Evolutionary conservation across 2,113 vertebrate species (phyloP), one percentile per base, ranked within the genome.

Genomic region (Atherinomorus stipes): DNA sequence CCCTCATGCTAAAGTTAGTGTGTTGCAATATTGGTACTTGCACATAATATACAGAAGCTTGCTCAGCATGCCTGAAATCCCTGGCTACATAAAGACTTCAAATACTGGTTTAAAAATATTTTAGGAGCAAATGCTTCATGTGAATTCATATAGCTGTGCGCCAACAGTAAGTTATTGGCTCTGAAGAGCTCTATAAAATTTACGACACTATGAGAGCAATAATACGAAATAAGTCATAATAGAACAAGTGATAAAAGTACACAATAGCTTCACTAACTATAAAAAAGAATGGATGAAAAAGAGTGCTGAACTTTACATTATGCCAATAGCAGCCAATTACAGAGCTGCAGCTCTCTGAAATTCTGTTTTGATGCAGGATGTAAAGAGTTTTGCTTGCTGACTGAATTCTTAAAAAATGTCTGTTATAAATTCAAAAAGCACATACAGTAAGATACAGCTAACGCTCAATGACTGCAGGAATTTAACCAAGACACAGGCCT

Each of bases 21-120:
- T 67, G 40, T 64, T 40, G 54, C 47, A 49, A 76, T 63, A 67
- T 67, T 78, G 53, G 57, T 52, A 6, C 69, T 63, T 71, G 52
- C 22, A 64, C 25, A 23, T 47, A 61, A 47, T 61, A 66, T 23
- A 76, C 3, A 11, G 19, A 28, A 37, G 69, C 49, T 37, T 57
- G 49, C 59, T 66, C 60, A 74, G 68, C 49, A 76, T 26, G 21
- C 60, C 47, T 61, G 11, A 37, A 70, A 64, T 54, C 61, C 65
- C 38, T 12, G 22, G 40, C n/a, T 31, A 61, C 65, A 58, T 66
- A 49, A 37, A n/a, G 44, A 44, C 12, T 53, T n/a, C 15, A 45
- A 45, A 45, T 54, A 34, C 45, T 70, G 16, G 53, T 11, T 47
- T 23, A 37, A 75, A 57, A 57, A 44, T 45, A 44, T 38, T 45